Percentiles rank a stretch among this genome's conserved stretches.
Conservation (phyloP, 1,140 invertebrate genomes). For the Temnothorax curvispinosus region DNA sequence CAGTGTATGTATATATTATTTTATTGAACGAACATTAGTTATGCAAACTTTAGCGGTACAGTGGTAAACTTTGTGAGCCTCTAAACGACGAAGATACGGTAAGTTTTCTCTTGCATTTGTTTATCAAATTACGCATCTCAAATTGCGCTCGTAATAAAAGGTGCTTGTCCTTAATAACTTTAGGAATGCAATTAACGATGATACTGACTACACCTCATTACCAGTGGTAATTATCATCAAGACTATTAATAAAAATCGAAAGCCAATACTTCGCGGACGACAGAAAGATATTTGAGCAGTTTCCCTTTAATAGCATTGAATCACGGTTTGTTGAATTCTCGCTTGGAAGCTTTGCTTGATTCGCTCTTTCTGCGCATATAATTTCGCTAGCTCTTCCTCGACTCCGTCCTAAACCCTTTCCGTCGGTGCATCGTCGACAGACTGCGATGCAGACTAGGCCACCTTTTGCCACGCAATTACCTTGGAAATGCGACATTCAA, state of each 20-base stretch:
- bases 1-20: not conserved
- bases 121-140: conserved; percentile 5
- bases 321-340: conserved; percentile 43
- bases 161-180: not conserved
- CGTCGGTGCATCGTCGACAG: not conserved
- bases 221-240: not conserved
- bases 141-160: not conserved
- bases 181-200: not conserved
- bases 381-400: conserved; percentile 29
- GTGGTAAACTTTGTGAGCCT: not conserved
- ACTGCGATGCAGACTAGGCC: conserved; percentile 18
- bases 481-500: conserved; percentile 34
- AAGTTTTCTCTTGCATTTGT: not conserved
- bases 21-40: not conserved
- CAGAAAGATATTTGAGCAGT: conserved; percentile 20
- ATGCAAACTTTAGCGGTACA: not conserved
- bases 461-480: conserved; percentile 52
- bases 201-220: not conserved
- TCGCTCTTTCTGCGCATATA: conserved; percentile 50
- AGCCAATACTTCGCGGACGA: not conserved
- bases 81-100: not conserved
- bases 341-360: conserved; percentile 16
- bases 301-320: conserved; percentile 35
- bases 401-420: conserved; percentile 36
- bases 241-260: conserved; percentile 2